phyloP scores from a whole-genome alignment of 2,113 vertebrate species.

The Gambusia holbrooki region DNA sequence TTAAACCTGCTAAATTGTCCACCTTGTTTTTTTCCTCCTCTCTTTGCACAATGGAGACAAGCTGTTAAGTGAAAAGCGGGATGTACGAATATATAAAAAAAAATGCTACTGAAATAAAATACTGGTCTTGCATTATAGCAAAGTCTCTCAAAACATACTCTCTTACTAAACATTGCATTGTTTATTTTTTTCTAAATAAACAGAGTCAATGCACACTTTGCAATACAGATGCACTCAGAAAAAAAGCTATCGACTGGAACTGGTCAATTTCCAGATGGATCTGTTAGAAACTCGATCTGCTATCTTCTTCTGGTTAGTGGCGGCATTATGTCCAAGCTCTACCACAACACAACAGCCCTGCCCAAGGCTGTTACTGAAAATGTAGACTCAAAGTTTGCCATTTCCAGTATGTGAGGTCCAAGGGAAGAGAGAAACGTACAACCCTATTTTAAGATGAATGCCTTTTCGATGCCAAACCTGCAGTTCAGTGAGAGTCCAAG shows the following conservation, averaged over 20 bases:
- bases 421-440: no score
- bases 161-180: background rate
- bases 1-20: slow-evolving; percentile 50
- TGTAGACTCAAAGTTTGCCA: no score
- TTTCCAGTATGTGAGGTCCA: no score
- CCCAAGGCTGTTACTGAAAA: no score
- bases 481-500: no score
- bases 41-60: slow-evolving; percentile 7
- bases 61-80: slow-evolving; percentile 2
- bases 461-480: no score
- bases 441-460: no score
- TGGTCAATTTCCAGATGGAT: background rate
- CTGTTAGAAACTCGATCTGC: background rate
- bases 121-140: background rate
- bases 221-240: background rate
- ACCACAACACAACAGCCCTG: no score
- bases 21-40: slow-evolving; percentile 24
- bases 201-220: background rate
- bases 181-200: background rate
- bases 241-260: background rate
- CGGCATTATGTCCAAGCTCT: background rate
- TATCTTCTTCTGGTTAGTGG: background rate
- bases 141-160: background rate
- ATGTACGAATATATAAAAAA: background rate
- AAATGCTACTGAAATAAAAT: background rate